phyloP scores from a whole-genome alignment of 2,113 vertebrate species.

The Kobus ellipsiprymnus region DNA sequence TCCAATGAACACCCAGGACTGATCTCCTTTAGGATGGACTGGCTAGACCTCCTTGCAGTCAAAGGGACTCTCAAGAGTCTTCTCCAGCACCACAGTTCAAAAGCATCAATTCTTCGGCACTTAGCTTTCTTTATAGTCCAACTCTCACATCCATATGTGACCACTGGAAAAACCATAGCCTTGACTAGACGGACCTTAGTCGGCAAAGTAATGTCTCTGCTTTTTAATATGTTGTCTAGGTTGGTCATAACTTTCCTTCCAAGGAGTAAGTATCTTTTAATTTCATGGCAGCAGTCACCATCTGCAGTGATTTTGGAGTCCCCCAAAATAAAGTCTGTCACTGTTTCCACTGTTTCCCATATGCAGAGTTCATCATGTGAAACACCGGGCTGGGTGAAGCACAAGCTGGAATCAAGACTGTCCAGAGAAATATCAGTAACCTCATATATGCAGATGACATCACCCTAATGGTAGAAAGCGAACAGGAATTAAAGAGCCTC shows the following conservation, averaged over 20 bases:
- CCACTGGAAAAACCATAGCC: not conserved
- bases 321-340: not conserved
- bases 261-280: not conserved
- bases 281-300: not conserved
- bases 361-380: not conserved
- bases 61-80: not conserved
- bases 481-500: not conserved
- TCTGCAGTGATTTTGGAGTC: not conserved
- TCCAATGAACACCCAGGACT: not conserved
- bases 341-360: not conserved
- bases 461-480: not conserved
- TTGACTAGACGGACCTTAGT: not conserved
- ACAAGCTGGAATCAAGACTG: not conserved
- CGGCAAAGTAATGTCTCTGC: not conserved
- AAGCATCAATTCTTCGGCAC: fast-evolving
- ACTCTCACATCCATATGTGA: not conserved
- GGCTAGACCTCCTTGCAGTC: not conserved
- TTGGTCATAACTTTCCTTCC: not conserved
- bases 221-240: not conserved
- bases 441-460: not conserved
- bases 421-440: not conserved
- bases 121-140: not conserved
- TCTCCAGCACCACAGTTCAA: not conserved
- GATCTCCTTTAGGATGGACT: not conserved
- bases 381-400: not conserved